Evolutionary conservation across 37 sponge, comb jelly and placozoan species (phyloP).

Genomic region (Halisarca cf. caerulea): DNA sequence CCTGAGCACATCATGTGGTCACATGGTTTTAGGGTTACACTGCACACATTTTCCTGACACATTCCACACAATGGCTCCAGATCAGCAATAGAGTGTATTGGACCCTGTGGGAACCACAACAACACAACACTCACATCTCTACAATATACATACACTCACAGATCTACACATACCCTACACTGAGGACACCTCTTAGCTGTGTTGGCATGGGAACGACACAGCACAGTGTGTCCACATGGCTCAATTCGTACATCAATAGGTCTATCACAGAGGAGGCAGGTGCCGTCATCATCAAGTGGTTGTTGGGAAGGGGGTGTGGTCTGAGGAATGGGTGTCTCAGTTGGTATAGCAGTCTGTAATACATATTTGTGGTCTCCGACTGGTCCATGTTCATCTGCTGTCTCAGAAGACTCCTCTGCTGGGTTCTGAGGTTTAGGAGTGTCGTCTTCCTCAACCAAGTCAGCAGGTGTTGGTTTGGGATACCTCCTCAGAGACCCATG

Average conservation of each 20-base stretch:
- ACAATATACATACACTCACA: background rate
- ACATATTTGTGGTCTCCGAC: conserved; percentile 28
- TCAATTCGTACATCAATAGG: conserved; percentile 59
- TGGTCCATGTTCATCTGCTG: background rate
- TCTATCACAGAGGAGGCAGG: conserved; percentile 71
- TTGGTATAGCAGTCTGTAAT: conserved; percentile 7
- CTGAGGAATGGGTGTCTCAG: conserved; percentile 50
- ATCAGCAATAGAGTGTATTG: conserved; percentile 34
- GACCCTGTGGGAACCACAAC: conserved; percentile 22
- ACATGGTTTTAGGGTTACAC: conserved; percentile 81
- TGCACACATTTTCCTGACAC: conserved; percentile 62
- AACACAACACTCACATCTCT: background rate
- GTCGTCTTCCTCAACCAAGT: background rate
- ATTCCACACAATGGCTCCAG: conserved; percentile 53
- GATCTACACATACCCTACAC: conserved; percentile 57
- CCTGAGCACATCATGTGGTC: conserved; percentile 79
- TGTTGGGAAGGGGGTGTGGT: conserved; percentile 43
- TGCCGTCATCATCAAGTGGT: conserved; percentile 19
- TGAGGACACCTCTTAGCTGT: conserved; percentile 80
- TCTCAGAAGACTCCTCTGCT: background rate
- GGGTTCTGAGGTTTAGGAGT: too few relatives aligned
- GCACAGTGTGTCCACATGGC: conserved; percentile 78
- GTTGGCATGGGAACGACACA: conserved; percentile 65
- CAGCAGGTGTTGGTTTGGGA: conserved; percentile 15
- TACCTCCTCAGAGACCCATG: conserved; percentile 21